Evolutionary conservation across 1,140 invertebrate species (phyloP).

Genomic region (Pemphigus obesinymphae): DNA sequence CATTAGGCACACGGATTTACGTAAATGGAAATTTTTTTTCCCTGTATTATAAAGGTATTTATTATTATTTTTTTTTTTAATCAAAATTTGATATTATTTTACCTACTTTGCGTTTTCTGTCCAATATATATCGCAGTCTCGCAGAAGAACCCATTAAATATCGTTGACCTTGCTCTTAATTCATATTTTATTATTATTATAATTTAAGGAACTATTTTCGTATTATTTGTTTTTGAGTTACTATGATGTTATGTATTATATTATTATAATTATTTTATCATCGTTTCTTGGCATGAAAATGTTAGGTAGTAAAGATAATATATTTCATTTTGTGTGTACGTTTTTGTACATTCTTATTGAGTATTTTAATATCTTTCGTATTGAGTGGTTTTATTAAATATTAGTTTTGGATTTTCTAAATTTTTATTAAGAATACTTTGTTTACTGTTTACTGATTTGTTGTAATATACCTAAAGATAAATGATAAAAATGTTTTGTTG

Average conservation of each 20-base stretch:
- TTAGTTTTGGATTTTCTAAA: background rate
- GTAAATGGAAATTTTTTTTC: background rate
- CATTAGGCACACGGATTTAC: too few species aligned
- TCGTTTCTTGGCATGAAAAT: background rate
- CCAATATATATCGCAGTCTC: background rate
- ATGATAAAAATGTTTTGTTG: conserved; percentile 15
- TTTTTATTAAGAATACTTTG: background rate
- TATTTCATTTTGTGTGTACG: background rate
- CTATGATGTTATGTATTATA: background rate
- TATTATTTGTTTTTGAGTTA: background rate
- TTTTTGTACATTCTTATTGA: background rate
- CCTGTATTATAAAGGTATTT: background rate
- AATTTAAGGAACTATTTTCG: background rate
- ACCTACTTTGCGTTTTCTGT: background rate
- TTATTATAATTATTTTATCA: background rate
- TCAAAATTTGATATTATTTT: background rate
- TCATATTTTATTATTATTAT: background rate
- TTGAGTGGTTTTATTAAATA: background rate
- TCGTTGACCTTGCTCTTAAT: background rate
- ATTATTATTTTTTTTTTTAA: background rate
- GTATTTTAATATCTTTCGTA: background rate
- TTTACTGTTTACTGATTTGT: background rate
- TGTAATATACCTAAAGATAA: background rate
- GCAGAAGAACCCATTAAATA: background rate
- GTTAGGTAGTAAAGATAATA: background rate